Percentiles rank a stretch among this genome's conserved stretches.
These are phyloP conservation scores for Suncus etruscus DNA, from an alignment of 2,113 vertebrate species.

Conservation along the genomic window DNA sequence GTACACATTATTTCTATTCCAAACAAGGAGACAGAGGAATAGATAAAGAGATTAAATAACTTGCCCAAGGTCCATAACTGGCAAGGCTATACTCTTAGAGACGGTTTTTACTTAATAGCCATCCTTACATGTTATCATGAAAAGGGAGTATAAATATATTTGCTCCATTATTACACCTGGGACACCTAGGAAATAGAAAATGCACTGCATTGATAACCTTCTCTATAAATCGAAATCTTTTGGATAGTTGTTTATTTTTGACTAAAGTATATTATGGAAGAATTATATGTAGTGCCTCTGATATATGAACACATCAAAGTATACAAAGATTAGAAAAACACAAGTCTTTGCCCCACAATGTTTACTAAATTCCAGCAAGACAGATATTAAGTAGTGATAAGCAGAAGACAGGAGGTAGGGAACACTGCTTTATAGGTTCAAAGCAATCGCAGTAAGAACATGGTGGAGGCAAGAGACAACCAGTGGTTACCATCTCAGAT, in stretches of 20 bases:
- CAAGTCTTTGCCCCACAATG: not conserved
- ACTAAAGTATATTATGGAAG: slow-evolving; percentile 24
- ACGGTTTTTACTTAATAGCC: not conserved
- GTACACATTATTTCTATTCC: slow-evolving; percentile 48
- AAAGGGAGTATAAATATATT: not conserved
- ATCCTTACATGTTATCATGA: not conserved
- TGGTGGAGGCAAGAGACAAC: not conserved
- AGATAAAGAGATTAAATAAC: slow-evolving; percentile 50
- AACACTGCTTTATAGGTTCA: not conserved
- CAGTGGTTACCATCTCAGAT: not conserved
- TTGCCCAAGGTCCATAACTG: slow-evolving; percentile 31
- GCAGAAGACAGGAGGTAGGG: not conserved
- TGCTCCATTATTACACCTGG: not conserved
- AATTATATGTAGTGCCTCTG: not conserved
- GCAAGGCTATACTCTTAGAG: slow-evolving; percentile 1
- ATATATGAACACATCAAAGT: not conserved
- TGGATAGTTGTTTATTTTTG: slow-evolving; percentile 19
- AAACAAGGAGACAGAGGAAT: slow-evolving; percentile 36
- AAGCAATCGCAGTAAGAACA: not conserved
- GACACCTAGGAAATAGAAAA: slow-evolving; percentile 14
- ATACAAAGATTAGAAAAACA: not conserved
- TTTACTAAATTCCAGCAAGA: not conserved
- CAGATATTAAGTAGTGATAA: not conserved
- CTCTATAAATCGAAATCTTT: slow-evolving; percentile 47
- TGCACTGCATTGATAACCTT: not conserved